Conservation (phyloP, 2,888 invertebrate species). For the Acronicta aceris region DNA sequence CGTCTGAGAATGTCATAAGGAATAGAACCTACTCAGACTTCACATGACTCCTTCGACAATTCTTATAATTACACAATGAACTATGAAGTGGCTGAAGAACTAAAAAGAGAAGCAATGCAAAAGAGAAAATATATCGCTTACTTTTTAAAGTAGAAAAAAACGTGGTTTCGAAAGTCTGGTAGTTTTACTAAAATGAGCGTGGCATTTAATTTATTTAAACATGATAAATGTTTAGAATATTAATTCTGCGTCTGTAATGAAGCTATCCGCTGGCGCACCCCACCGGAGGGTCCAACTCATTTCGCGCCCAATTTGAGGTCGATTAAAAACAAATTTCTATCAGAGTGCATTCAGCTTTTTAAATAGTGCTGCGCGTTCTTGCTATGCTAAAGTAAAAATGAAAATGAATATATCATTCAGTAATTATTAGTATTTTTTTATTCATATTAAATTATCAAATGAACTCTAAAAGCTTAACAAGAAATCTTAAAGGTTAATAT, state of each 20-base stretch:
- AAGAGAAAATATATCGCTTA: too few species aligned
- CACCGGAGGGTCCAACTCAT: conserved; percentile 82
- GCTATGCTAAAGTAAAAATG: conserved; percentile 3
- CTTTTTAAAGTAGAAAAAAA: not conserved
- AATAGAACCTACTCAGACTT: too few species aligned
- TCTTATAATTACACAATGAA: too few species aligned
- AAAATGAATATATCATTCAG: too few species aligned
- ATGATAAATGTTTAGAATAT: conserved; percentile 59
- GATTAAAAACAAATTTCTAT: conserved; percentile 89
- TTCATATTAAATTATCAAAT: too few species aligned
- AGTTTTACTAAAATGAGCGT: conserved; percentile 12
- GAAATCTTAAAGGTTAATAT: too few species aligned
- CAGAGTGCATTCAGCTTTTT: conserved; percentile 82
- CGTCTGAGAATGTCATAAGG: too few species aligned
- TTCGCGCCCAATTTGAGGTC: conserved; percentile 89
- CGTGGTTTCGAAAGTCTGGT: not conserved
- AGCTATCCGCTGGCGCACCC: conserved; percentile 73
- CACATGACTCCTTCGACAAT: too few species aligned
- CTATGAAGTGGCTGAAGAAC: too few species aligned
- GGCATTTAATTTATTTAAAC: conserved; percentile 34
- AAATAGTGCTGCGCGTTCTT: conserved; percentile 66
- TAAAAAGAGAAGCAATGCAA: too few species aligned
- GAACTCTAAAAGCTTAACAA: too few species aligned
- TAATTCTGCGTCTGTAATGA: conserved; percentile 81
- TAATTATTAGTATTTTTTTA: too few species aligned